Evolutionary conservation across 2,113 vertebrate species (phyloP).

Genomic region (Diphyllodes magnificus): DNA sequence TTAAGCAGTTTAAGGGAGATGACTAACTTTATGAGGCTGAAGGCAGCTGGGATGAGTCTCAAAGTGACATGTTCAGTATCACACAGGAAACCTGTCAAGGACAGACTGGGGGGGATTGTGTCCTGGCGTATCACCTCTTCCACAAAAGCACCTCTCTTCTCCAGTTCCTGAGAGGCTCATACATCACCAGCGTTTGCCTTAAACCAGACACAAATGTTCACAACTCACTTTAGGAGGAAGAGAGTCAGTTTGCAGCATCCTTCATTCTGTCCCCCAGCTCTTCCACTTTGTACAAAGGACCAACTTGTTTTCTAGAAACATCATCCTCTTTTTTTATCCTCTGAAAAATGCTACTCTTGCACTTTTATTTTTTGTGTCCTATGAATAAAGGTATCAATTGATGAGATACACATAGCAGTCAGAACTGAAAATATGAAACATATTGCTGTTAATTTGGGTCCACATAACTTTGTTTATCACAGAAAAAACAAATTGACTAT

Average conservation of each 20-base stretch:
- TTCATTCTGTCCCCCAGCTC: background rate
- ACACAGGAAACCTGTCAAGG: background rate
- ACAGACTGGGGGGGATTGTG: fast-evolving
- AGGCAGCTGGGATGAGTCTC: background rate
- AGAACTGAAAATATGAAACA: background rate
- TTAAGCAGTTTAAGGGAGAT: background rate
- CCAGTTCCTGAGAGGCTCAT: background rate
- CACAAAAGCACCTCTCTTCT: background rate
- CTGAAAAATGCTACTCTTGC: background rate
- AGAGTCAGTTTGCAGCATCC: background rate
- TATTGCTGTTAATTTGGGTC: background rate
- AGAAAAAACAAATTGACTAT: background rate
- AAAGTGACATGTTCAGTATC: fast-evolving
- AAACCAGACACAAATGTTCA: background rate
- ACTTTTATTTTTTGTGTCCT: background rate
- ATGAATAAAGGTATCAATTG: background rate
- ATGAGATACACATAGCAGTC: background rate
- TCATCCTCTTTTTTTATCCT: background rate
- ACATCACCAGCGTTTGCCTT: background rate
- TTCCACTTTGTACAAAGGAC: background rate
- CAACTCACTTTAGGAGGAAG: background rate
- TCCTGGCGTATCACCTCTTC: background rate
- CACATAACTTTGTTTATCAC: background rate
- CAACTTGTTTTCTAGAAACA: background rate
- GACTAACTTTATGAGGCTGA: background rate